Base-by-base conservation (phyloP, 2,113 vertebrate species). In the Peucedramus taeniatus region DNA sequence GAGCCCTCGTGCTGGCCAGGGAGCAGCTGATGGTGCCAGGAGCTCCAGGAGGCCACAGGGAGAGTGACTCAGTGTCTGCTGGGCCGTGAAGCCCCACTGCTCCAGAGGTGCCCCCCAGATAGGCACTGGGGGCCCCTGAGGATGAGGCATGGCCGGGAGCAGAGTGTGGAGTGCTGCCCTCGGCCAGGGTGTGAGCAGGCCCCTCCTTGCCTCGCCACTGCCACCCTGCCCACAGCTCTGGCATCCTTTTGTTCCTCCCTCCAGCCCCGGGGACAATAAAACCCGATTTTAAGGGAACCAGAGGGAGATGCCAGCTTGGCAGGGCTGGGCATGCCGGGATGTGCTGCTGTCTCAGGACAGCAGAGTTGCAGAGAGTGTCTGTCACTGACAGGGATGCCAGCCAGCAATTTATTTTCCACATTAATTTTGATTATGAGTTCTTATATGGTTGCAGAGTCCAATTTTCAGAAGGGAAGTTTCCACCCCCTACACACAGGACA, bases 391-490 rank as follows among this genome's bases (percentile, higher is more conserved):
- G 85, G 50, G 88, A 80, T 93, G 63, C 92, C 95, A 83, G 94
- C 96, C 95, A 95, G 94, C 66, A 59, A 96, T 88, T 95, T 80
- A 93, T 95, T 97, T 97, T 97, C 94, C 96, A 97, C 95, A 97
- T 94, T 93, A 93, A 94, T 96, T 96, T 86, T 74, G 71, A 80
- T 77, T 86, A 65, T 7, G 54, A 45, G 71, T 76, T 77, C 92
- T 94, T 90, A 49, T 35, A 93, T 21, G 71, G 71, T 53, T 83
- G 45, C 78, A 79, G 66, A 93, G 66, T 33, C 92, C 79, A 86
- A 69, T 86, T 95, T 94, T 96, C 92, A 90, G 81, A 92, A 95
- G 92, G 71, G 95, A 94, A 94, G 94, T 69, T 85, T 75, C 63
- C 89, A 47, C 35, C 11, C 63, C 61, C 22, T 47, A 57, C 82